These are phyloP conservation scores for Sander lucioperca DNA, from an alignment of 2,113 vertebrate species.

Conservation along the genomic window DNA sequence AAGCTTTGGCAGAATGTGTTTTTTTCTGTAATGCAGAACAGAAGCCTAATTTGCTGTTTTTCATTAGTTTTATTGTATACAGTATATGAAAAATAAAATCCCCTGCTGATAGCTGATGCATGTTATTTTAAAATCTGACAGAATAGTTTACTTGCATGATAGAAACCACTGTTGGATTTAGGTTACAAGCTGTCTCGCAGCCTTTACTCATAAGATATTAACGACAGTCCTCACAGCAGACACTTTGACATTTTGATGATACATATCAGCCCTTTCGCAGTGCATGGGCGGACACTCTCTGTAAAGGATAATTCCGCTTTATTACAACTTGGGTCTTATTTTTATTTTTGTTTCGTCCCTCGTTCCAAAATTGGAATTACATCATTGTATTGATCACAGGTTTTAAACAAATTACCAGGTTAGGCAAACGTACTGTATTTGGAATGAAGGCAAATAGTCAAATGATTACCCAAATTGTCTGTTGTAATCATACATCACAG, in stretches of 20 bases:
- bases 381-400: not conserved
- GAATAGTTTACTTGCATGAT: not conserved
- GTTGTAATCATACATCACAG: not conserved
- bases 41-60: conserved; percentile 5
- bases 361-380: not conserved
- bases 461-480: not conserved
- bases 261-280: not conserved
- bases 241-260: not conserved
- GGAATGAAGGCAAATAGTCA: no score
- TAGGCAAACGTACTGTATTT: no score
- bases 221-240: not conserved
- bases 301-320: not conserved
- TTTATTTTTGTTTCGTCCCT: not conserved
- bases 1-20: not conserved
- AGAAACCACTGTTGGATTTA: not conserved
- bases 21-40: not conserved
- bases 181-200: conserved; percentile 6
- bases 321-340: not conserved
- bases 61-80: not conserved
- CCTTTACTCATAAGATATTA: conserved; percentile 1
- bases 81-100: not conserved
- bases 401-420: no score
- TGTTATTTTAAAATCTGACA: conserved; percentile 1
- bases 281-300: no score
- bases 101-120: not conserved